phyloP scores from a whole-genome alignment of 1,140 invertebrate genomes.

The Neodiprion fabricii region DNA sequence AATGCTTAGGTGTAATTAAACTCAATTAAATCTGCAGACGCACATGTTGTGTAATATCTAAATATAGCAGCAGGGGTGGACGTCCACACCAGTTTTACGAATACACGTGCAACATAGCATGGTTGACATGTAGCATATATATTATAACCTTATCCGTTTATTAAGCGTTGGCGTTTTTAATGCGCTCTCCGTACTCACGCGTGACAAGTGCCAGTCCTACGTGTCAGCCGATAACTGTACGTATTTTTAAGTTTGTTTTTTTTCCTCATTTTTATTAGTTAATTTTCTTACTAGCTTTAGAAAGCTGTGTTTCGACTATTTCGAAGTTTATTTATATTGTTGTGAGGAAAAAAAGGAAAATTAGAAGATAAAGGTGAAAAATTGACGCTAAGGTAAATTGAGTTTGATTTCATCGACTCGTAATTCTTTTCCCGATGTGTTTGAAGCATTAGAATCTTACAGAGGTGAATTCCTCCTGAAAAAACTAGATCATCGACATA shows the following conservation, averaged over 20 bases:
- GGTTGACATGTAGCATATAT: background rate
- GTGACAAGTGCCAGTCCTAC: background rate
- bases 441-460: too few species aligned
- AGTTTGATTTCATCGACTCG: too few species aligned
- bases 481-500: too few species aligned
- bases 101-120: constrained; percentile 4
- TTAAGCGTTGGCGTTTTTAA: constrained; percentile 24
- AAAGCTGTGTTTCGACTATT: too few species aligned
- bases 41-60: constrained; percentile 37
- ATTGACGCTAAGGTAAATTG: too few species aligned
- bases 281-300: too few species aligned
- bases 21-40: constrained; percentile 35
- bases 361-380: too few species aligned
- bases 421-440: too few species aligned
- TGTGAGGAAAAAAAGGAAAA: too few species aligned
- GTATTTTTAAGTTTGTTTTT: background rate
- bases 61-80: constrained; percentile 32
- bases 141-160: constrained; percentile 21
- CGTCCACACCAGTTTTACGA: constrained; percentile 32
- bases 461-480: too few species aligned
- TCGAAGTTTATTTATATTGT: too few species aligned
- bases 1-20: constrained; percentile 36
- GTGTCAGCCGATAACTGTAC: background rate
- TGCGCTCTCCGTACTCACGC: background rate
- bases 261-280: too few species aligned